phyloP scores from a whole-genome alignment of 2,888 invertebrate genomes.

The Thelaira solivaga region DNA sequence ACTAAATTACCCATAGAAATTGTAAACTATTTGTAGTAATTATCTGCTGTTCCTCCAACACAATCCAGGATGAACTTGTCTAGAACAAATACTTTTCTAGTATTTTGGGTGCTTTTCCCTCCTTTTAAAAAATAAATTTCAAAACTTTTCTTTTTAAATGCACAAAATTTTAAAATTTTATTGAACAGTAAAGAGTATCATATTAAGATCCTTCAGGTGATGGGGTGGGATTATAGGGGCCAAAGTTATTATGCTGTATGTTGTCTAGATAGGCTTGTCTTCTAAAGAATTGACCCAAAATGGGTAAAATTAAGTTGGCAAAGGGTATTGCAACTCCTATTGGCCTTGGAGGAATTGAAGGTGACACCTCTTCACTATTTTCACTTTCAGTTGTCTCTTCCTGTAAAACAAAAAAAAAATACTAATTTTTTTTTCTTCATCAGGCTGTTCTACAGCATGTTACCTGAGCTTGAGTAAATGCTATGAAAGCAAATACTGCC shows the following conservation, averaged over 20 bases:
- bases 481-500: slow-evolving; percentile 3
- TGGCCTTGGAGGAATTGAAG: neutral
- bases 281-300: neutral
- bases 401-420: neutral
- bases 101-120: no score
- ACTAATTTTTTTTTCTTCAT: neutral
- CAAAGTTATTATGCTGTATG: neutral
- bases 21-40: no score
- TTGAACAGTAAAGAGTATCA: neutral
- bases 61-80: no score
- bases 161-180: neutral
- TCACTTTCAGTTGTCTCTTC: neutral
- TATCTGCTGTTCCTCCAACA: no score
- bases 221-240: neutral
- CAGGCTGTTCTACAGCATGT: neutral
- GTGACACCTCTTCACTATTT: neutral
- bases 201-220: no score
- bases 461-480: slow-evolving; percentile 33
- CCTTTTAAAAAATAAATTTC: no score
- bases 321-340: neutral
- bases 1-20: no score
- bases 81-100: no score
- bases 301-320: neutral
- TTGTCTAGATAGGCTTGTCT: neutral
- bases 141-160: neutral